A percentile compares a stretch with the other conserved stretches of the same genome.
These are phyloP conservation scores for Carduelis carduelis DNA, from an alignment of 2,797 vertebrate genomes.

Conservation along the genomic window DNA sequence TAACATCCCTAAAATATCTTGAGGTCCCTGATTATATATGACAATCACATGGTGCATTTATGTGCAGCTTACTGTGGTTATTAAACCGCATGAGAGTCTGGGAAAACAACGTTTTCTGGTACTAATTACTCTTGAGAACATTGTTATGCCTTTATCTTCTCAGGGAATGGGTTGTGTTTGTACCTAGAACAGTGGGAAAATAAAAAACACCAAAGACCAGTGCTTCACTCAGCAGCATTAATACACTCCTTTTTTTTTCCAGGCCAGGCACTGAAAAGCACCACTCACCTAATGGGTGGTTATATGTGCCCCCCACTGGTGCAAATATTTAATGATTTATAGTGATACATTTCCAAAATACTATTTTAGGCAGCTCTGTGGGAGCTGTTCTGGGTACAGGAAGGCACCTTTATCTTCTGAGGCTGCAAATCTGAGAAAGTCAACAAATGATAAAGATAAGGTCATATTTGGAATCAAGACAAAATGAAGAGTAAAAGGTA, in stretches of 20 bases:
- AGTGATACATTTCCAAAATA: neutral
- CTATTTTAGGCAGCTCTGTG: neutral
- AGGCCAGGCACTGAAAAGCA: neutral
- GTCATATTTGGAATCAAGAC: constrained; percentile 20
- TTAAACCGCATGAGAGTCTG: neutral
- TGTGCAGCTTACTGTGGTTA: neutral
- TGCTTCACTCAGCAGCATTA: neutral
- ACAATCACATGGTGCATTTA: neutral
- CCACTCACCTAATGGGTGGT: neutral
- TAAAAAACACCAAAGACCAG: neutral
- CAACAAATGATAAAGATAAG: neutral
- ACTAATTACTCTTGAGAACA: neutral
- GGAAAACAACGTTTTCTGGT: neutral
- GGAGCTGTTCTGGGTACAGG: neutral
- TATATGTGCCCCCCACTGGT: rapidly evolving
- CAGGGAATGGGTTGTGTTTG: neutral
- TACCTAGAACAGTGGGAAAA: neutral
- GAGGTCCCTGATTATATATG: neutral
- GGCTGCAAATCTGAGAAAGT: neutral
- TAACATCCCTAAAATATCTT: neutral
- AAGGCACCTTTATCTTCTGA: neutral
- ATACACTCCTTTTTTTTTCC: neutral
- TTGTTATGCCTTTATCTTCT: neutral
- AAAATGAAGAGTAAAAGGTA: constrained; percentile 25
- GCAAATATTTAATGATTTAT: constrained; percentile 14